These are phyloP conservation scores for Tachypleus tridentatus DNA, from an alignment of 1,140 invertebrate genomes.

Conservation along the genomic window DNA sequence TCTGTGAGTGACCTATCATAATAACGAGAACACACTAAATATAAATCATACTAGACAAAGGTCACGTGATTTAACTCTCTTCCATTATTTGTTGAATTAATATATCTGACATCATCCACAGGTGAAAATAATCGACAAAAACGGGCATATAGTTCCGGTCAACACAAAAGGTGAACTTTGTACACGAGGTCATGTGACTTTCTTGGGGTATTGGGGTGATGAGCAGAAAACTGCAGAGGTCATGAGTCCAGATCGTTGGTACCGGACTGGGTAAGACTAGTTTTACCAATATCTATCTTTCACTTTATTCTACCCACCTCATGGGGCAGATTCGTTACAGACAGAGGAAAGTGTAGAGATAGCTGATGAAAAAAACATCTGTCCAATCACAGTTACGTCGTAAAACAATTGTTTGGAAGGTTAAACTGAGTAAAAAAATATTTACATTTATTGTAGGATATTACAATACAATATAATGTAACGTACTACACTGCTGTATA, in stretches of 20 bases:
- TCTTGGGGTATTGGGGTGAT: constrained; percentile 81
- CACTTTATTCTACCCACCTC: too few species aligned
- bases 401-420: too few species aligned
- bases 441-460: too few species aligned
- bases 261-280: constrained; percentile 68
- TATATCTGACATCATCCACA: constrained; percentile 21
- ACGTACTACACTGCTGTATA: too few species aligned
- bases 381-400: too few species aligned
- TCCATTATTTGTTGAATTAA: background rate
- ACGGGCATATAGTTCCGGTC: constrained; percentile 55
- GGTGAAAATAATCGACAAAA: constrained; percentile 56
- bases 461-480: too few species aligned
- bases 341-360: too few species aligned
- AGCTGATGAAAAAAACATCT: too few species aligned
- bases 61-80: background rate
- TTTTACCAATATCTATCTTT: too few species aligned
- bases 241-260: constrained; percentile 61
- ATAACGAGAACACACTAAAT: too few species aligned
- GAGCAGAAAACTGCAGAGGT: constrained; percentile 61
- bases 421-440: too few species aligned
- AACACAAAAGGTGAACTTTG: constrained; percentile 69
- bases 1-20: background rate
- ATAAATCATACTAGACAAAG: background rate
- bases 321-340: too few species aligned
- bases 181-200: constrained; percentile 62